A percentile compares a stretch with the other conserved stretches of the same genome.
Evolutionary conservation across 2,888 invertebrate genomes (phyloP).

Genomic region (Anodontia alba): DNA sequence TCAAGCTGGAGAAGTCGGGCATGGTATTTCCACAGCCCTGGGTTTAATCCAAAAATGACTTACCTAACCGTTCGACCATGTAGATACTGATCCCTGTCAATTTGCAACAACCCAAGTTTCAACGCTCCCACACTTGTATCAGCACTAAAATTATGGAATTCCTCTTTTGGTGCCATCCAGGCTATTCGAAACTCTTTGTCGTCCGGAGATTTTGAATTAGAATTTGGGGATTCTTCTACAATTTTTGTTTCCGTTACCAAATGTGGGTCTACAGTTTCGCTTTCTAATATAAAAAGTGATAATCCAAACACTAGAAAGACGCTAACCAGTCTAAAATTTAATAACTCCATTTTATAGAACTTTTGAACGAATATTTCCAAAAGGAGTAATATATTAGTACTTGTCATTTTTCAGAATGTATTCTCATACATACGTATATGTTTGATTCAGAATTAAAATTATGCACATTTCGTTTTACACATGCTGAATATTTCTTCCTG

Average conservation of each 20-base stretch:
- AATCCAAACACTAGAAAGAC: not conserved
- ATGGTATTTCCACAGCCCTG: too few species aligned
- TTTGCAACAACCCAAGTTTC: constrained; percentile 68
- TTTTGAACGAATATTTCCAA: not conserved
- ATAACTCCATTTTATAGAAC: not conserved
- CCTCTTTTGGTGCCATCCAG: constrained; percentile 76
- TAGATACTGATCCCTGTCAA: constrained; percentile 40
- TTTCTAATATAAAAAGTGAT: not conserved
- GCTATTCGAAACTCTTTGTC: constrained; percentile 76
- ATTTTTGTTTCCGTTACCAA: constrained; percentile 12
- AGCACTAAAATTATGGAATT: constrained; percentile 74
- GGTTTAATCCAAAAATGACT: too few species aligned
- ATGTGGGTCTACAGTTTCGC: not conserved
- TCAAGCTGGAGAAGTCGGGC: too few species aligned
- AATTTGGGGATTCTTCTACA: not conserved
- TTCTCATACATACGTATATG: too few species aligned
- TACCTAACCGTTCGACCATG: constrained; percentile 64
- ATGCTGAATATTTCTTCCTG: too few species aligned
- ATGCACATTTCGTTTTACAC: too few species aligned
- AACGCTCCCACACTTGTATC: constrained; percentile 74
- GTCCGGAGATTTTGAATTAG: constrained; percentile 29
- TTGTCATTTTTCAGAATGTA: too few species aligned
- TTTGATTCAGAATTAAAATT: too few species aligned
- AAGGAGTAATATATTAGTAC: not conserved
- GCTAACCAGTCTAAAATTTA: not conserved